Conservation (phyloP, 1,140 invertebrate species). For the Drosophila virilis region DNA sequence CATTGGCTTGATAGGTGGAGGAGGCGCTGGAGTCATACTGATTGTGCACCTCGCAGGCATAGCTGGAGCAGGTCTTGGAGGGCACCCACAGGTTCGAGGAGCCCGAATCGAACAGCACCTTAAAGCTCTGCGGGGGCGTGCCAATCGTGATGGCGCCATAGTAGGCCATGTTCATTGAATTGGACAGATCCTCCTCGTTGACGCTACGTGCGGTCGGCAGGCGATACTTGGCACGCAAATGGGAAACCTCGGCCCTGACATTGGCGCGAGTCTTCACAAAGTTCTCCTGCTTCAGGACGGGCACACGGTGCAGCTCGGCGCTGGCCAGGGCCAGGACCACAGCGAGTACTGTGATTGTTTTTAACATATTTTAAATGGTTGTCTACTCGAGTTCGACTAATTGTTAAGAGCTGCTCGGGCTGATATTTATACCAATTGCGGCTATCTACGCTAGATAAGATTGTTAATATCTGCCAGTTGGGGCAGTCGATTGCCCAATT, state of each 20-base stretch:
- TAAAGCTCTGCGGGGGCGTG: slow-evolving; percentile 95
- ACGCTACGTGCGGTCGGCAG: slow-evolving; percentile 43
- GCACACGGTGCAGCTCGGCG: slow-evolving; percentile 66
- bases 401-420: slow-evolving; percentile 7
- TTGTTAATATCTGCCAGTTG: slow-evolving; percentile 27
- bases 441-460: slow-evolving; percentile 32
- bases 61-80: slow-evolving; percentile 96
- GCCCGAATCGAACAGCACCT: slow-evolving; percentile 98
- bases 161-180: slow-evolving; percentile 98
- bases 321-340: slow-evolving; percentile 68
- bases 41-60: slow-evolving; percentile 91
- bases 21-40: slow-evolving; percentile 96
- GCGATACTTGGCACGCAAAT: slow-evolving; percentile 59
- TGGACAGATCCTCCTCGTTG: slow-evolving; percentile 91
- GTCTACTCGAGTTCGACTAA: slow-evolving; percentile 66
- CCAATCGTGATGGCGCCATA: slow-evolving; percentile 97
- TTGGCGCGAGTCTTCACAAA: slow-evolving; percentile 69
- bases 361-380: slow-evolving; percentile 56
- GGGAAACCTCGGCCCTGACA: slow-evolving; percentile 57
- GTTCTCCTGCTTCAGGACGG: slow-evolving; percentile 62
- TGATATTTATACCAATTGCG: slow-evolving; percentile 60
- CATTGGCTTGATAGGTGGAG: slow-evolving; percentile 93
- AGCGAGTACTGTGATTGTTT: slow-evolving; percentile 43
- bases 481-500: slow-evolving; percentile 18
- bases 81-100: slow-evolving; percentile 99